phyloP scores from a whole-genome alignment of 64 coral and sea anemone genomes.

The Montipora efflorescens region DNA sequence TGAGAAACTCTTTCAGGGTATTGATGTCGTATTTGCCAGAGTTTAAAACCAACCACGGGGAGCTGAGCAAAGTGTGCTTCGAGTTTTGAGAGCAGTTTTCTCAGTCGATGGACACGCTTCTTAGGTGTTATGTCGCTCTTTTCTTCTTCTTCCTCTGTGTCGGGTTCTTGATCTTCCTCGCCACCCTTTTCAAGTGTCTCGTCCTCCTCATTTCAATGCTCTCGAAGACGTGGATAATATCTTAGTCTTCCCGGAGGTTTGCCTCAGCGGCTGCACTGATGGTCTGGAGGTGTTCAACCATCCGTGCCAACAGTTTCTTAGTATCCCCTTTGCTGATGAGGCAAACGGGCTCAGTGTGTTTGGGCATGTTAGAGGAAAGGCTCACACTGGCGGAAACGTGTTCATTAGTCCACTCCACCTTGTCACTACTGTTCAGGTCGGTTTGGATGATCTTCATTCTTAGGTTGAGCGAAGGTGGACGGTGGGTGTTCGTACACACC shows the following conservation, averaged over 20 bases:
- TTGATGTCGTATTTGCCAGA: conserved; percentile 43
- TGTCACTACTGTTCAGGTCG: conserved; percentile 4
- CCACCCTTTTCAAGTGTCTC: background rate
- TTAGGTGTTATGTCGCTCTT: background rate
- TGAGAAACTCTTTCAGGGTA: conserved; percentile 14
- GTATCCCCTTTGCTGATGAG: background rate
- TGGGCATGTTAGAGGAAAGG: background rate
- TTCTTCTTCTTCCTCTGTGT: background rate
- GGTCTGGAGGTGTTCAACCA: conserved; percentile 44
- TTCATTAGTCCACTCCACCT: conserved; percentile 2
- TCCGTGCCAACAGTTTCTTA: conserved; percentile 20
- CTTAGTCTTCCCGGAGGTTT: background rate
- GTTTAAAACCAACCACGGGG: conserved; percentile 50
- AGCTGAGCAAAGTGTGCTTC: conserved; percentile 28
- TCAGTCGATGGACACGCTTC: background rate
- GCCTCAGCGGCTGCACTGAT: conserved; percentile 52
- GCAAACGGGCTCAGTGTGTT: background rate
- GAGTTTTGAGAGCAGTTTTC: background rate
- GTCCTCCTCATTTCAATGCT: no score
- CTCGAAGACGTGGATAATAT: background rate
- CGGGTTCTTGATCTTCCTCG: background rate
- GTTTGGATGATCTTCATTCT: conserved; percentile 15
- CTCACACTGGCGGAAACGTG: conserved; percentile 42
- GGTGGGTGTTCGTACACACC: conserved; percentile 24
- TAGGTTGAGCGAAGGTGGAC: conserved; percentile 19